phyloP scores from a whole-genome alignment of 2,797 vertebrate species.

The Anableps anableps region DNA sequence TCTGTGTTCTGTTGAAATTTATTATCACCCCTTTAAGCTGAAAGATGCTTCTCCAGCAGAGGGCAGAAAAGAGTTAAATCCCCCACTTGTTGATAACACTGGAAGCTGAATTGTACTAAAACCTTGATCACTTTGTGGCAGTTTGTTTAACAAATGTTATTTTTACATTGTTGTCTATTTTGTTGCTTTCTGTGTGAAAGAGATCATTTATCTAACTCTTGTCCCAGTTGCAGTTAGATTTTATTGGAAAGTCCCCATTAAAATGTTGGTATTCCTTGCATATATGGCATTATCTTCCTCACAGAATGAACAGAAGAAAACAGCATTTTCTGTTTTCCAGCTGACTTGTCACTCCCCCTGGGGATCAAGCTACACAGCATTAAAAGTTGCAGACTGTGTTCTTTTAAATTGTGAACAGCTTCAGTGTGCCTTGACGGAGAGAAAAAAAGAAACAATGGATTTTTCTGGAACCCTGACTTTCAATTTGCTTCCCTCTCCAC shows the following conservation, averaged over 20 bases:
- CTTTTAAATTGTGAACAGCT: constrained; percentile 28
- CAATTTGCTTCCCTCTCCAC: constrained; percentile 40
- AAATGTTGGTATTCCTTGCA: constrained; percentile 8
- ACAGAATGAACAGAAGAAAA: constrained; percentile 21
- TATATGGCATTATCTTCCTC: constrained; percentile 1
- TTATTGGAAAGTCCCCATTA: background rate
- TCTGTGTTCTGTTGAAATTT: background rate
- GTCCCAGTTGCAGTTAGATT: constrained; percentile 3
- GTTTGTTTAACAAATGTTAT: background rate
- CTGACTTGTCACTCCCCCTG: constrained; percentile 22
- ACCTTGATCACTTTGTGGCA: background rate
- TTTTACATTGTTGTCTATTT: background rate
- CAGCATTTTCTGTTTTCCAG: constrained; percentile 6
- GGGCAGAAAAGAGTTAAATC: constrained; percentile 68
- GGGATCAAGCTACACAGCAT: constrained; percentile 8
- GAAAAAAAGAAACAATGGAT: constrained; percentile 26
- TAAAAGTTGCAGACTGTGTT: constrained; percentile 23
- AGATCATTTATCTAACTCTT: constrained; percentile 5
- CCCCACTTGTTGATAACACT: constrained; percentile 45
- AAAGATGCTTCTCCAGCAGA: constrained; percentile 68
- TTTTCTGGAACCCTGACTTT: constrained; percentile 52
- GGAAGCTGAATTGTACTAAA: constrained; percentile 2
- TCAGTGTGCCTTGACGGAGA: constrained; percentile 12
- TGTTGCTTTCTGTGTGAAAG: background rate
- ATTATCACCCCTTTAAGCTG: constrained; percentile 15